Evolutionary conservation across 2,113 vertebrate genomes (phyloP), one percentile per base, ranked within the genome.

Genomic region (Vombatus ursinus): DNA sequence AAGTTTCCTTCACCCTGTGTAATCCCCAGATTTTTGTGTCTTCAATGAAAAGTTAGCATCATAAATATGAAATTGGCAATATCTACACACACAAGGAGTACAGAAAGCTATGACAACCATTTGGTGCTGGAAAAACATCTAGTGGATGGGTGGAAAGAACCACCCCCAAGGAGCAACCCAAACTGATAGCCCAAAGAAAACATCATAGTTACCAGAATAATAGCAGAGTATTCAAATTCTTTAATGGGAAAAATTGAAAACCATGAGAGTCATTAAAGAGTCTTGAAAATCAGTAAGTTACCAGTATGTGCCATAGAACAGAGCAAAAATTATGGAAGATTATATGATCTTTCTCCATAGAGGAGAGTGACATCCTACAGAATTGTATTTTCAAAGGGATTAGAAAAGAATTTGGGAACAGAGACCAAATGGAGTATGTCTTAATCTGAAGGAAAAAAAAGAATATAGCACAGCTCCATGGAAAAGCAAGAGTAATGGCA

Each of bases 191-290:
- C 2, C 47, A 44, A 89, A 91, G 68, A 52, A 24, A 93, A 68
- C 7, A 44, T 26, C 48, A 50, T 1, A 3, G 44, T 61, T 47
- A 89, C 48, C 91, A 57, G 31, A 92, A 47, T 25, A 91, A 24
- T 51, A 91, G 94, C 52, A 28, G 68, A 31, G 49, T 37, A 31
- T 92, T 52, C 0, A 8, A 89, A 57, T 92, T 54, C 54, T 94
- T 93, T 84, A 52, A 96, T 3, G 90, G 68, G 52, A 95, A 90
- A 95, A 44, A 37, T 25, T 57, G 16, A 94, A 95, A 68, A 90
- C 77, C 19, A 14, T 28, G 22, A 44, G 0, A 11, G 25, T 50
- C 50, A 1, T 50, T 90, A 92, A 92, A 91, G 26, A 94, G 77
- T 25, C 23, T 52, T 19, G 49, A 53, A 92, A 94, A 28, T 95